phyloP scores from a whole-genome alignment of 2,113 vertebrate species.

The Odontophorus gujanensis region DNA sequence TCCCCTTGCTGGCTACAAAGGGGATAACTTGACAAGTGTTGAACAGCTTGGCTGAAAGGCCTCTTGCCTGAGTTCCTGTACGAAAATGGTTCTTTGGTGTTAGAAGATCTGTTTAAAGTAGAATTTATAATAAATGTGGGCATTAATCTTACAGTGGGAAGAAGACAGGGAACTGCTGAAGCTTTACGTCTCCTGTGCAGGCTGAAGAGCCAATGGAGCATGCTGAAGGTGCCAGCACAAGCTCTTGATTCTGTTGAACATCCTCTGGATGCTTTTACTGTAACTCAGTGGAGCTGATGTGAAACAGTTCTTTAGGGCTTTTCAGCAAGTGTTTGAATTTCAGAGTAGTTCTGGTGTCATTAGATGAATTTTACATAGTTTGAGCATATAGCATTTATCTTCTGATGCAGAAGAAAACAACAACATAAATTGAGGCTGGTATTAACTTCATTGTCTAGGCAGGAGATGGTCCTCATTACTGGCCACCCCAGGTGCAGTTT shows the following conservation, averaged over 20 bases:
- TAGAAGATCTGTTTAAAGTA: background rate
- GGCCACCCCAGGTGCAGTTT: background rate
- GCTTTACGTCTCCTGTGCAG: accelerated
- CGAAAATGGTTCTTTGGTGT: background rate
- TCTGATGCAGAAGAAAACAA: background rate
- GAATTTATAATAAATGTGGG: background rate
- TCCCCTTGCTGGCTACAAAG: background rate
- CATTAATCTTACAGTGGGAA: background rate
- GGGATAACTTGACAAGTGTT: background rate
- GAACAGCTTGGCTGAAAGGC: background rate
- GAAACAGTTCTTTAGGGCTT: background rate
- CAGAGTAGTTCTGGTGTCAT: background rate
- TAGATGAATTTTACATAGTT: background rate
- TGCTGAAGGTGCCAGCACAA: background rate
- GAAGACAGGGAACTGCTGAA: background rate
- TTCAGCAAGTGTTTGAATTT: background rate
- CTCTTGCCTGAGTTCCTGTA: background rate
- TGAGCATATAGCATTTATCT: background rate
- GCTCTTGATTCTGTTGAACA: background rate
- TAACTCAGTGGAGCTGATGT: background rate
- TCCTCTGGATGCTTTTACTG: background rate
- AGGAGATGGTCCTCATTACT: background rate
- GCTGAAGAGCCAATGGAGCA: background rate
- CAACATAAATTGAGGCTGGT: background rate
- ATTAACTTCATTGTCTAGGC: background rate